These are phyloP conservation scores for Myrmecophaga tridactyla DNA, from an alignment of 2,113 vertebrate genomes.

Conservation along the genomic window DNA sequence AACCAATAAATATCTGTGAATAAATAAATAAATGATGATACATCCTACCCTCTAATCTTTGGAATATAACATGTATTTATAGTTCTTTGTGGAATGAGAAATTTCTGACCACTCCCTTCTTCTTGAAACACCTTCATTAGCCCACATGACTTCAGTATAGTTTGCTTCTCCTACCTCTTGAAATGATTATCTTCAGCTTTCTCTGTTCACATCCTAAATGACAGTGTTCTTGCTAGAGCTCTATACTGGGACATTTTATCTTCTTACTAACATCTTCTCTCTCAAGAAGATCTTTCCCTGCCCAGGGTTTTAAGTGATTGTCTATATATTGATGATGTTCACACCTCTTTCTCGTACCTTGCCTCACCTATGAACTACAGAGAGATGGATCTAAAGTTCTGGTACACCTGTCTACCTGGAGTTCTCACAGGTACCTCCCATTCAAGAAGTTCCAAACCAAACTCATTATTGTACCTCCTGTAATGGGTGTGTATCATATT, in stretches of 20 bases:
- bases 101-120: background rate
- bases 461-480: no score
- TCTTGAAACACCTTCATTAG: background rate
- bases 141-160: background rate
- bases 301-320: background rate
- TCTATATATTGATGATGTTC: no score
- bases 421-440: no score
- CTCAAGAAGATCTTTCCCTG: background rate
- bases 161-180: background rate
- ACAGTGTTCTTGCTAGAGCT: background rate
- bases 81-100: background rate
- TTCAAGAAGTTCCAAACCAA: no score
- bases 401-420: no score
- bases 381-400: no score
- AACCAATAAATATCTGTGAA: no score
- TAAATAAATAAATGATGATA: background rate
- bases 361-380: no score
- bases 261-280: background rate
- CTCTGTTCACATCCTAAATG: background rate
- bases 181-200: background rate
- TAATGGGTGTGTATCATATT: no score
- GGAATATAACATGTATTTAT: background rate
- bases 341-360: no score
- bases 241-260: background rate
- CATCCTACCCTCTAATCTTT: background rate